A percentile compares a stretch with the other conserved stretches of the same genome.
These are phyloP conservation scores for Xenopus borealis DNA, from an alignment of 2,113 vertebrate species.

Conservation along the genomic window DNA sequence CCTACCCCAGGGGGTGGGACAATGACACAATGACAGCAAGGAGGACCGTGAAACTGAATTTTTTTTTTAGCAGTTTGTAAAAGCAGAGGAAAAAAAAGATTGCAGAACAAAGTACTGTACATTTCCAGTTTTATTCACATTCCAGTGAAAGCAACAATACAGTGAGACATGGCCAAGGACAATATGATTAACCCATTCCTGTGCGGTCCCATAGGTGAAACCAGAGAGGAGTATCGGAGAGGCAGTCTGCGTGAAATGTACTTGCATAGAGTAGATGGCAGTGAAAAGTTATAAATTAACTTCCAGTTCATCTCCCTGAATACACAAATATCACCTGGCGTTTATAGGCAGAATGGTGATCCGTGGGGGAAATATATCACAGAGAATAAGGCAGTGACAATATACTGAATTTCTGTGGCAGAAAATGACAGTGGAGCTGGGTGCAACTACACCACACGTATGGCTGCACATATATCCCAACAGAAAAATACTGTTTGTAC, in stretches of 20 bases:
- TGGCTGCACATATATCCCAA: conserved; percentile 22
- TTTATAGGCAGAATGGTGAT: not conserved
- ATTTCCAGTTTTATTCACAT: not conserved
- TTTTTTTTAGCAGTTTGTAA: too few species aligned
- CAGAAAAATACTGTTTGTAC: conserved; percentile 40
- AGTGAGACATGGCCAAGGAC: too few species aligned
- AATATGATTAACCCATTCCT: too few species aligned
- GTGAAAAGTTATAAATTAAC: not conserved
- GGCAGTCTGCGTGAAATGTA: not conserved
- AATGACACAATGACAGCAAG: too few species aligned
- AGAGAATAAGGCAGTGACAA: conserved; percentile 27
- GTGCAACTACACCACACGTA: conserved; percentile 14
- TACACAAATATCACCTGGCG: not conserved
- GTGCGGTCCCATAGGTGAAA: too few species aligned
- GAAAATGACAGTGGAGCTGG: not conserved
- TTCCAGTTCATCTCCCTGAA: not conserved
- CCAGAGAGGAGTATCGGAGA: too few species aligned
- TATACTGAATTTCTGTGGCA: not conserved
- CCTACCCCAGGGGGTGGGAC: too few species aligned
- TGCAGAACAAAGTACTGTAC: not conserved
- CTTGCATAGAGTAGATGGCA: not conserved
- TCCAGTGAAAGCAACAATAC: not conserved
- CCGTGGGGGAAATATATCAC: not conserved
- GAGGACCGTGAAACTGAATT: too few species aligned
- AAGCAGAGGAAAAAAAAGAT: not conserved